Evolutionary conservation across 2,888 invertebrate species (phyloP).

Genomic region (Nyleta sp.): DNA sequence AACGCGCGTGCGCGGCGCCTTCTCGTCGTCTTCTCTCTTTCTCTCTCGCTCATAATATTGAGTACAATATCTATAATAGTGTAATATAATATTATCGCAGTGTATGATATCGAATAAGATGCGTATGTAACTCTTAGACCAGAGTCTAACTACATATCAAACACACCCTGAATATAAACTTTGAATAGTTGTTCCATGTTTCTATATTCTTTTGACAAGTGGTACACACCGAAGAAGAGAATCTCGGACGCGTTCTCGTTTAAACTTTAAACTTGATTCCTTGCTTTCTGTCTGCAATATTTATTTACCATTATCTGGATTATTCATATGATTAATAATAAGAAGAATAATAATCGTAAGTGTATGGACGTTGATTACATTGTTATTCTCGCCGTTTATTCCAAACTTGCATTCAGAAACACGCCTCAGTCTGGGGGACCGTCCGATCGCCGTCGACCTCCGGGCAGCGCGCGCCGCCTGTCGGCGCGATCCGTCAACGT

Average conservation of each 20-base stretch:
- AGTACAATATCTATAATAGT: conserved; percentile 68
- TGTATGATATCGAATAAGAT: conserved; percentile 68
- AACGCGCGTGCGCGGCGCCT: conserved; percentile 26
- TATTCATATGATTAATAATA: conserved; percentile 37
- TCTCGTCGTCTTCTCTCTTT: conserved; percentile 56
- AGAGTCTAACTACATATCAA: conserved; percentile 70
- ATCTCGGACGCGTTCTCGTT: conserved; percentile 35
- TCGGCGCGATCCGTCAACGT: neutral
- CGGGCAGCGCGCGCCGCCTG: conserved; percentile 21
- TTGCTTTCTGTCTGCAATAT: conserved; percentile 8
- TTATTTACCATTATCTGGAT: conserved; percentile 41
- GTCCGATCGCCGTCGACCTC: conserved; percentile 5
- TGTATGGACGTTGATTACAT: conserved; percentile 63
- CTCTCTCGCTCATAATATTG: conserved; percentile 67
- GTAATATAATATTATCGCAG: conserved; percentile 68
- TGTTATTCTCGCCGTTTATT: conserved; percentile 59
- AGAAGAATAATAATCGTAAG: conserved; percentile 34
- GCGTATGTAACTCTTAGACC: conserved; percentile 60
- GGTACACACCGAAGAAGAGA: conserved; percentile 72
- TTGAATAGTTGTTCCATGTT: conserved; percentile 71
- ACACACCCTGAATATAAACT: conserved; percentile 77
- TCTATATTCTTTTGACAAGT: conserved; percentile 67
- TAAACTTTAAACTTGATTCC: conserved; percentile 18
- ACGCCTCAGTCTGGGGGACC: conserved; percentile 18
- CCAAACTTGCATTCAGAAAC: conserved; percentile 47